A percentile compares a stretch with the other conserved stretches of the same genome.
Conservation (phyloP, 1,140 invertebrate species). For the Globodera rostochiensis region DNA sequence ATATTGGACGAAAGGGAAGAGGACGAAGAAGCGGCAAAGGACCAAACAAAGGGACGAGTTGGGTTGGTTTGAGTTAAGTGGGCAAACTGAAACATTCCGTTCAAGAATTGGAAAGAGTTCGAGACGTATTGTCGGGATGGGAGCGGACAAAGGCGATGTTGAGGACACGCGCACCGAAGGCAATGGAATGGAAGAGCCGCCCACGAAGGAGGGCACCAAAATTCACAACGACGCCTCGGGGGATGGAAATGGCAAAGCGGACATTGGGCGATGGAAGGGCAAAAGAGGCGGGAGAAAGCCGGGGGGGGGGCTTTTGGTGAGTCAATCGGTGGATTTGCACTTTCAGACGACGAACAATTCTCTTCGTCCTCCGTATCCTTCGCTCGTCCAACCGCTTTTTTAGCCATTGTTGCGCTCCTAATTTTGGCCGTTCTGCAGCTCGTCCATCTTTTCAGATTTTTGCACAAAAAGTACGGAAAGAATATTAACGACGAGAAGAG, state of each 20-base stretch:
- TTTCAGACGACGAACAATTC: not conserved
- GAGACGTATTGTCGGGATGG: not conserved
- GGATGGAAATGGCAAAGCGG: not conserved
- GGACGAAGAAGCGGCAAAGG: slow-evolving; percentile 26
- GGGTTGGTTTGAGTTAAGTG: not conserved
- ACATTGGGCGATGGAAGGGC: not conserved
- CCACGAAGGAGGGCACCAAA: slow-evolving; percentile 33
- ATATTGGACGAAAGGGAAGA: slow-evolving; percentile 30
- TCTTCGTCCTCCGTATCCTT: not conserved
- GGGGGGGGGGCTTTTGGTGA: not conserved
- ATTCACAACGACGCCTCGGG: slow-evolving; percentile 39
- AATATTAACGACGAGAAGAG: not conserved
- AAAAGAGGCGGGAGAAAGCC: not conserved
- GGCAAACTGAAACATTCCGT: not conserved
- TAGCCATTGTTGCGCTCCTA: not conserved
- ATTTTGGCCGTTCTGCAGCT: not conserved
- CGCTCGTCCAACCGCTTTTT: not conserved
- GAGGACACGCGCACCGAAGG: slow-evolving; percentile 25
- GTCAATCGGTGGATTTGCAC: not conserved
- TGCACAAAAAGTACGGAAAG: slow-evolving; percentile 2
- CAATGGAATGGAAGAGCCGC: slow-evolving; percentile 31
- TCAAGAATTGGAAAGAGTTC: slow-evolving; percentile 9
- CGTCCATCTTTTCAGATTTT: not conserved
- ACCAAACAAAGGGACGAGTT: not conserved
- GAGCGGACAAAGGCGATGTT: slow-evolving; percentile 34